Percentiles rank a stretch among this genome's conserved stretches.
Conservation (phyloP, 2,888 invertebrate species). For the Tetanocera ferruginea region DNA sequence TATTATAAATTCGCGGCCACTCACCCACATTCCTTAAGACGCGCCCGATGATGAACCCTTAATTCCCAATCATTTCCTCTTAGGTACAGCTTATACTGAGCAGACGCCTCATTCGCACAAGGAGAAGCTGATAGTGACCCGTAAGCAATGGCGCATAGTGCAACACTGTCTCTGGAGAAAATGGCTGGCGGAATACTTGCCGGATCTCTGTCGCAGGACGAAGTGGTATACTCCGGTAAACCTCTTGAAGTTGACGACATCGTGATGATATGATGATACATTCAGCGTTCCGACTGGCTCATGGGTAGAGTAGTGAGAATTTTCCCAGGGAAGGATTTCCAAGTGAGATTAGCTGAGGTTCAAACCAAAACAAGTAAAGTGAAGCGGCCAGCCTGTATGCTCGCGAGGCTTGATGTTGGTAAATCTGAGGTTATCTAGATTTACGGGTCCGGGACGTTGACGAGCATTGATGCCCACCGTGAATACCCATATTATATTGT, state of each 20-base stretch:
- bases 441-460: background rate
- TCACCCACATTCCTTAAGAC: conserved; percentile 32
- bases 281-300: background rate
- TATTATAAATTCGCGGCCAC: no score
- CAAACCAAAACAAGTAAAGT: conserved; percentile 15
- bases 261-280: conserved; percentile 27
- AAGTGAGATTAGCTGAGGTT: conserved; percentile 26
- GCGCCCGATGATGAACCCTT: conserved; percentile 14
- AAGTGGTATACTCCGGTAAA: conserved; percentile 34
- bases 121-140: conserved; percentile 4
- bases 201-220: conserved; percentile 22
- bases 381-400: conserved; percentile 18
- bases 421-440: background rate
- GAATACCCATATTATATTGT: no score
- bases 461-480: no score
- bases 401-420: background rate
- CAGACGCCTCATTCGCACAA: conserved; percentile 27
- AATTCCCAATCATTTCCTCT: conserved; percentile 35
- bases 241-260: conserved; percentile 29
- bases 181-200: conserved; percentile 18
- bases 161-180: background rate
- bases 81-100: conserved; percentile 10
- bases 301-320: conserved; percentile 24
- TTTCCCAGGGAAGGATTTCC: conserved; percentile 26
- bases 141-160: background rate